Base-by-base conservation (phyloP, 2,797 vertebrate genomes). In the Pangasius krempfi region DNA sequence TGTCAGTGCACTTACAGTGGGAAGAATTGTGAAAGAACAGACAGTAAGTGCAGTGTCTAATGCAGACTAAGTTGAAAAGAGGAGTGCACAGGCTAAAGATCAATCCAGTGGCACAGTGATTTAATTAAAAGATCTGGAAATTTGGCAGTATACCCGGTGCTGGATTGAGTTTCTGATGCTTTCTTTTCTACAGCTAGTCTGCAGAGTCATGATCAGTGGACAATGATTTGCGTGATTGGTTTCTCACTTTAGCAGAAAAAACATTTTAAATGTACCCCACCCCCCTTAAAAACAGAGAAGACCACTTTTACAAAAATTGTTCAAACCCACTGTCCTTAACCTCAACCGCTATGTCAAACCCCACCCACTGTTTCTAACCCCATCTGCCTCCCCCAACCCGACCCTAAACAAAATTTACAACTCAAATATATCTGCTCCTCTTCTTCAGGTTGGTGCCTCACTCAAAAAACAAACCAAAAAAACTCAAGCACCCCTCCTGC, bases 401-500 rank as follows among this genome's bases (percentile, higher is more conserved):
- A n/a, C 52, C 30, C 25, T 52, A 50, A 89, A 62, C 66, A 81
- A 88, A 66, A 88, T 91, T 85, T 79, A 72, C 89, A 56, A 82
- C 86, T 70, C 88, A 90, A 88, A 86, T 86, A 84, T 86, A 91
- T 76, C 84, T 89, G 81, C 88, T 37, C 37, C 47, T 25, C 44
- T 33, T 80, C 70, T 56, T 81, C 52, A 44, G 56, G 84, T 58
- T 33, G 52, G 33, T 86, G 85, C 75, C 87, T 85, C 86, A 78
- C 88, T 87, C 82, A 89, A 87, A 89, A 92, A 73, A 85, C 72
- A 78, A 40, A 40, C 37, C 54, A 40, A 75, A 56, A 56, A 60
- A 62, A 68, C 6, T 47, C 33, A 16, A 90, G 91, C 89, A 93
- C 88, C 85, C 91, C 91, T 90, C 85, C 91, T 85, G 91, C 93